phyloP scores from a whole-genome alignment of 2,888 invertebrate genomes.

The Drosophila incognita region DNA sequence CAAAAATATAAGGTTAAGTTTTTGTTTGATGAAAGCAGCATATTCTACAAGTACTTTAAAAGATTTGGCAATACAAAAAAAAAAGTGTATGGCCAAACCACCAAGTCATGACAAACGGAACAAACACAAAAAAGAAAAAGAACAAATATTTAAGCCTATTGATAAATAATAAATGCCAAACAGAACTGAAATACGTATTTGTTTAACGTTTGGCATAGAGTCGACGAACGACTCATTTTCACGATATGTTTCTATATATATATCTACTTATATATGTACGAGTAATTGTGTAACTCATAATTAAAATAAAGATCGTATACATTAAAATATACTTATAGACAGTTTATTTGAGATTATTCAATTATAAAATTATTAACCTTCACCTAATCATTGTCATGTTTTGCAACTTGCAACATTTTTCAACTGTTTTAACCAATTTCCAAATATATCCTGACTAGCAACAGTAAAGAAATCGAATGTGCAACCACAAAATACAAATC shows the following conservation, averaged over 20 bases:
- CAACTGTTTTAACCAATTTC: slow-evolving; percentile 22
- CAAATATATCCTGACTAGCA: slow-evolving; percentile 20
- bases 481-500: slow-evolving; percentile 19
- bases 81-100: slow-evolving; percentile 43
- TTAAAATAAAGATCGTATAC: slow-evolving; percentile 64
- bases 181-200: slow-evolving; percentile 62
- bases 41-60: slow-evolving; percentile 55
- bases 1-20: slow-evolving; percentile 58
- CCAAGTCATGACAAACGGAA: slow-evolving; percentile 23
- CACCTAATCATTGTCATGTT: slow-evolving; percentile 26
- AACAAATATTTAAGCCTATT: slow-evolving; percentile 56
- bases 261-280: slow-evolving; percentile 24
- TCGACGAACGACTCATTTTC: slow-evolving; percentile 40
- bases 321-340: slow-evolving; percentile 41
- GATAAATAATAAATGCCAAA: slow-evolving; percentile 33
- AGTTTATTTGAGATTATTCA: slow-evolving; percentile 22
- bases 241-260: slow-evolving; percentile 50
- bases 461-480: slow-evolving; percentile 29
- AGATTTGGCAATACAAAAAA: slow-evolving; percentile 31
- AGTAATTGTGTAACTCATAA: slow-evolving; percentile 57
- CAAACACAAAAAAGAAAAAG: slow-evolving; percentile 14
- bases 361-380: slow-evolving; percentile 18
- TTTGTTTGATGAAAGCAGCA: slow-evolving; percentile 52
- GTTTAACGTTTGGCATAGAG: slow-evolving; percentile 43
- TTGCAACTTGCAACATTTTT: slow-evolving; percentile 7